Evolutionary conservation across 2,113 vertebrate species (phyloP).

Genomic region (Apteryx owenii): DNA sequence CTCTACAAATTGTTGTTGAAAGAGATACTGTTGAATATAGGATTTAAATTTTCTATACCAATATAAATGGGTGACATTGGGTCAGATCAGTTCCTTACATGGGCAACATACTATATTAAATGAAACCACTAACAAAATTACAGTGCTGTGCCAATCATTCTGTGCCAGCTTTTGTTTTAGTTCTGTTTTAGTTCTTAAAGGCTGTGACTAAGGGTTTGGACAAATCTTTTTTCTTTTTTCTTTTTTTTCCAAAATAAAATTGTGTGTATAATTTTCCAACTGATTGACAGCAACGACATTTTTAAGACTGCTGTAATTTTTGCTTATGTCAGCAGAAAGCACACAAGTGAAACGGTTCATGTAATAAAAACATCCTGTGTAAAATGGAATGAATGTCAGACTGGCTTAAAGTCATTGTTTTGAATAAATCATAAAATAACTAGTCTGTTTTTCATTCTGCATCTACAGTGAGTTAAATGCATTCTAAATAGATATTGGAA

Average conservation of each 20-base stretch:
- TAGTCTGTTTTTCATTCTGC: slow-evolving; percentile 10
- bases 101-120: background rate
- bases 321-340: slow-evolving; percentile 8
- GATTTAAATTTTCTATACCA: background rate
- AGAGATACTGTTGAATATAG: background rate
- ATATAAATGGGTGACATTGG: background rate
- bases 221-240: background rate
- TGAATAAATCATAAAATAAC: background rate
- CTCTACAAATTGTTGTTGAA: background rate
- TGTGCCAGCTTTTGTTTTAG: background rate
- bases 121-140: background rate
- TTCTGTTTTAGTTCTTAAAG: background rate
- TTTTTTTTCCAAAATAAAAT: background rate
- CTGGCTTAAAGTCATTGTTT: background rate
- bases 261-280: background rate
- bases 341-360: background rate
- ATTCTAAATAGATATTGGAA: background rate
- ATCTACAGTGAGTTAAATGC: slow-evolving; percentile 25
- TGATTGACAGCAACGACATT: background rate
- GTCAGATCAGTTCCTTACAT: background rate
- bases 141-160: background rate
- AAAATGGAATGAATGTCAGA: slow-evolving; percentile 8
- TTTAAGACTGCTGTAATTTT: slow-evolving; percentile 20
- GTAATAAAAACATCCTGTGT: background rate
- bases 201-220: background rate